phyloP scores from a whole-genome alignment of 2,888 invertebrate genomes.

The Meloe dianella region DNA sequence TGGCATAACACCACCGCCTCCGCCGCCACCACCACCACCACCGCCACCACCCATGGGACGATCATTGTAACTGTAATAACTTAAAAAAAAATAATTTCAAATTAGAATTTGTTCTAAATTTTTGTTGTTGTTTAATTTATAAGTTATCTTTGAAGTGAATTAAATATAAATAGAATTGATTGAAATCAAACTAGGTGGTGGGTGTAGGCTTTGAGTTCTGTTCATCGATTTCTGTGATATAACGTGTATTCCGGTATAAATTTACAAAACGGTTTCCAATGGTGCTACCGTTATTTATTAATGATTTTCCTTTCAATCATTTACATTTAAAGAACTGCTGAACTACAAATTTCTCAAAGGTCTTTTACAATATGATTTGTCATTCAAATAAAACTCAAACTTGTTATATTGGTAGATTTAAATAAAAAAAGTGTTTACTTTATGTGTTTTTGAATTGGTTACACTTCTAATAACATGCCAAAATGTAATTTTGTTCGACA shows the following conservation, averaged over 20 bases:
- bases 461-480: not conserved
- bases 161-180: not conserved
- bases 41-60: slow-evolving; percentile 41
- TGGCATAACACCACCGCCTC: slow-evolving; percentile 41
- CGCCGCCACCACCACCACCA: slow-evolving; percentile 33
- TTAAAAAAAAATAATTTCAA: not conserved
- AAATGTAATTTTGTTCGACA: not conserved
- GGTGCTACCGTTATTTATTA: not conserved
- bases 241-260: not conserved
- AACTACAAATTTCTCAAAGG: not conserved
- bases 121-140: not conserved
- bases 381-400: too few species aligned
- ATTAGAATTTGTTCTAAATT: slow-evolving; percentile 2
- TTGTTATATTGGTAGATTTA: too few species aligned
- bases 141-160: not conserved
- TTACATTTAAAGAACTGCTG: not conserved
- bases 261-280: not conserved
- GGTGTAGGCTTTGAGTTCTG: not conserved
- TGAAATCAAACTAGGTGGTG: not conserved
- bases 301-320: not conserved
- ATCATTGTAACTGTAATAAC: slow-evolving; percentile 35
- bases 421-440: not conserved
- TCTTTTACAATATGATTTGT: too few species aligned
- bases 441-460: too few species aligned
- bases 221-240: not conserved